These are phyloP conservation scores for Pachyseris speciosa DNA, from an alignment of 64 coral and sea anemone species.

Conservation along the genomic window DNA sequence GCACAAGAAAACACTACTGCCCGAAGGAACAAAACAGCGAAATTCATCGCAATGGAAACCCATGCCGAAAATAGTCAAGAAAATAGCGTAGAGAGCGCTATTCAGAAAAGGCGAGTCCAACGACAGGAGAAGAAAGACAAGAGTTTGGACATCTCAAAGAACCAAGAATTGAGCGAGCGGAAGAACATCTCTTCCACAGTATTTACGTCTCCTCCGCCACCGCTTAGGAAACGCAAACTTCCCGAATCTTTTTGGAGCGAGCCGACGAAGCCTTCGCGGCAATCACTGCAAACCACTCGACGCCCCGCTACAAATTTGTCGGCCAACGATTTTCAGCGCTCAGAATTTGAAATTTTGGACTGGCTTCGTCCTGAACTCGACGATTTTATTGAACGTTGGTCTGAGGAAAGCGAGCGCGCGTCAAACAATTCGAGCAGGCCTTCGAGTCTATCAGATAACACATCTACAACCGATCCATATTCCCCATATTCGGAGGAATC, in stretches of 20 bases:
- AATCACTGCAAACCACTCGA: constrained; percentile 19
- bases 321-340: constrained; percentile 25
- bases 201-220: not conserved
- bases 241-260: constrained; percentile 75
- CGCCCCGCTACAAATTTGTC: not conserved
- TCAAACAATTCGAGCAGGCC: constrained; percentile 4
- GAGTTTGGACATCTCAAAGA: not conserved
- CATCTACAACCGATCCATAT: constrained; percentile 48
- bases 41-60: not conserved
- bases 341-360: constrained; percentile 43
- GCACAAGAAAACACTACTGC: not conserved
- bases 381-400: constrained; percentile 75
- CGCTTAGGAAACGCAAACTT: constrained; percentile 59
- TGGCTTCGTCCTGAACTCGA: constrained; percentile 77
- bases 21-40: not conserved
- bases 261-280: not conserved
- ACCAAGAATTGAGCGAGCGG: not conserved
- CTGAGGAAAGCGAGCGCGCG: constrained; percentile 48
- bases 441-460: constrained; percentile 31
- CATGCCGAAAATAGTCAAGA: not conserved
- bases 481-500: constrained; percentile 68
- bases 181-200: not conserved
- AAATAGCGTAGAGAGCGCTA: not conserved
- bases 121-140: constrained; percentile 12
- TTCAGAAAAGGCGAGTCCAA: not conserved